phyloP scores from a whole-genome alignment of 1,140 invertebrate genomes.

The Drosophila equinoxialis region DNA sequence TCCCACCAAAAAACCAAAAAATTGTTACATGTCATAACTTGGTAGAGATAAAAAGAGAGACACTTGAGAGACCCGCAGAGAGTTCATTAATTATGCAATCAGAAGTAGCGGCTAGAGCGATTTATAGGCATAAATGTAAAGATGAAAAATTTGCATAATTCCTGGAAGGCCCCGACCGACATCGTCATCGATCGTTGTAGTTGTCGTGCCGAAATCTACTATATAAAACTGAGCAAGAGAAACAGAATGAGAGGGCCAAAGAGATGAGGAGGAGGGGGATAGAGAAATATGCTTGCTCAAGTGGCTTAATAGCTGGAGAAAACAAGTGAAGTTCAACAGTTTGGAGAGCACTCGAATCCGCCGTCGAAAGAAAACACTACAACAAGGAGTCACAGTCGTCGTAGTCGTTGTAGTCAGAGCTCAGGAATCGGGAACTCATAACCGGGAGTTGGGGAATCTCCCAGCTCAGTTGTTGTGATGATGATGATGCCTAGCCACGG shows the following conservation, averaged over 20 bases:
- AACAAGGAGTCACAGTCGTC: slow-evolving; percentile 37
- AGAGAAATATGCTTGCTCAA: slow-evolving; percentile 46
- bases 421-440: slow-evolving; percentile 8
- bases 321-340: slow-evolving; percentile 81
- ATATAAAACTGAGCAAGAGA: slow-evolving; percentile 20
- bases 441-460: slow-evolving; percentile 5
- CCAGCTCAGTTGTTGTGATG: slow-evolving; percentile 18
- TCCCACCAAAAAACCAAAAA: slow-evolving; percentile 51
- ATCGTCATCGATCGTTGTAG: slow-evolving; percentile 19
- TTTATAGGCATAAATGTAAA: slow-evolving; percentile 79
- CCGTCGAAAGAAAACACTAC: slow-evolving; percentile 73
- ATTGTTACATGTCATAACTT: slow-evolving; percentile 56
- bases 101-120: slow-evolving; percentile 79
- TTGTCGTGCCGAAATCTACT: slow-evolving; percentile 3
- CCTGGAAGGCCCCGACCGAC: slow-evolving; percentile 56
- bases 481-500: slow-evolving; percentile 55
- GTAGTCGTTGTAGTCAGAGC: background rate
- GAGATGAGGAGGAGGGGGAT: background rate
- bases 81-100: slow-evolving; percentile 80
- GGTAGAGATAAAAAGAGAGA: background rate
- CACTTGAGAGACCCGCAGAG: slow-evolving; percentile 17
- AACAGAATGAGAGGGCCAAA: background rate
- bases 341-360: slow-evolving; percentile 76
- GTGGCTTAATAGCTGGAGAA: slow-evolving; percentile 81
- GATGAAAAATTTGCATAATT: slow-evolving; percentile 79